A percentile compares a stretch with the other conserved stretches of the same genome.
These are phyloP conservation scores for Ophioderma brevispina DNA, from an alignment of 35 echinoderm and acorn worm species.

Conservation along the genomic window DNA sequence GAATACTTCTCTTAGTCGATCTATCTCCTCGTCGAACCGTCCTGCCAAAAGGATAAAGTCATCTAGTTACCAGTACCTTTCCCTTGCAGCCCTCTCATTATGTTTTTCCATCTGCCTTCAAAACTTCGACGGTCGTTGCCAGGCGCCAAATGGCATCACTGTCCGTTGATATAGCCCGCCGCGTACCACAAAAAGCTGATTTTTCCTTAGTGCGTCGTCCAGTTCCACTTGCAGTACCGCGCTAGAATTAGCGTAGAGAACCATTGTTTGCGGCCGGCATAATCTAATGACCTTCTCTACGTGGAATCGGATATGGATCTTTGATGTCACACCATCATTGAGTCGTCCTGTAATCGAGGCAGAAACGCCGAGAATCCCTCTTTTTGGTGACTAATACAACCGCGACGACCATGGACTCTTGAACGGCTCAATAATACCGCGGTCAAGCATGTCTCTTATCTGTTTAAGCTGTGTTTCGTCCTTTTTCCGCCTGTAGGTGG, in stretches of 20 bases:
- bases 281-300: too few relatives aligned
- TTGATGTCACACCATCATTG: too few relatives aligned
- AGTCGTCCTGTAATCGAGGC: too few relatives aligned
- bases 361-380: too few relatives aligned
- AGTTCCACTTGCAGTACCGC: neutral
- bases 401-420: too few relatives aligned
- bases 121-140: neutral
- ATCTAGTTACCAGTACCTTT: slow-evolving; percentile 10
- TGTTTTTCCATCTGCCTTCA: neutral
- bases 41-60: slow-evolving; percentile 29
- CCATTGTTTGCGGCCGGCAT: too few relatives aligned
- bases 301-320: too few relatives aligned
- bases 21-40: slow-evolving; percentile 29
- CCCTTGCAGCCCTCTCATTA: neutral
- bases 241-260: neutral
- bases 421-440: neutral
- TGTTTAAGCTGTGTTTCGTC: too few relatives aligned
- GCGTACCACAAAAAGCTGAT: neutral
- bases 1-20: neutral
- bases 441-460: neutral
- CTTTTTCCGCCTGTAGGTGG: neutral
- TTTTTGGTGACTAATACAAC: too few relatives aligned
- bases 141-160: slow-evolving; percentile 8
- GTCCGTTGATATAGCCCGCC: neutral
- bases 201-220: neutral